Evolutionary conservation across 53 echinoderm and acorn worm species (phyloP), one percentile per base, ranked within the genome.

Genomic region (Paracentrotus lividus): DNA sequence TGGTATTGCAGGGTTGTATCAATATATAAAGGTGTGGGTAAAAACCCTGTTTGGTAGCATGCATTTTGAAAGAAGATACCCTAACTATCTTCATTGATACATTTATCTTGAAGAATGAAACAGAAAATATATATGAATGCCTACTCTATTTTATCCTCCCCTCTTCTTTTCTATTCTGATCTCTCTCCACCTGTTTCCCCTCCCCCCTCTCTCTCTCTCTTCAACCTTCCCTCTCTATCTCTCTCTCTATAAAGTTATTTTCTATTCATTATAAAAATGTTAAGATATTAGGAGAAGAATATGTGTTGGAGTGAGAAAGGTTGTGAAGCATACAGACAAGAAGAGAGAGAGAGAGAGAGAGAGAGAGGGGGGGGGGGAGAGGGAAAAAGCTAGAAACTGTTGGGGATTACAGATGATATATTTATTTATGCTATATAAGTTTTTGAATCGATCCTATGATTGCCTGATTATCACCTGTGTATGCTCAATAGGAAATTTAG

Each of bases 401-500:
- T 32, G 18, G 36, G 40, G 36, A 72, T 72, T 72, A 72, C 40
- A 3, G 40, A 20, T 76, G 76, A 18, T 4, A 38, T 76, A 42
- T 20, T 40, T 42, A n/a, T n/a, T n/a, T n/a, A n/a, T n/a, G n/a
- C n/a, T n/a, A n/a, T n/a, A n/a, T n/a, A n/a, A n/a, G n/a, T n/a
- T n/a, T n/a, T n/a, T n/a, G n/a, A n/a, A n/a, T n/a, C n/a, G n/a
- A n/a, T n/a, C n/a, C n/a, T 44, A 47, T n/a, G n/a, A 81, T 45
- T 47, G 81, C n/a, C 76, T 21, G 76, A 36, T 76, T 76, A 42
- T 76, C 81, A 81, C 81, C 81, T 81, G 81, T 18, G n/a, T n/a
- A n/a, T n/a, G 27, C 81, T 81, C 44, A 81, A 81, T 81, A 81
- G 81, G 81, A 81, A 81, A 81, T 47, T 45, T 26, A 81, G 81